A percentile compares a stretch with the other conserved stretches of the same genome.
phyloP scores from a whole-genome alignment of 2,888 invertebrate species.

The Portevinia maculata region DNA sequence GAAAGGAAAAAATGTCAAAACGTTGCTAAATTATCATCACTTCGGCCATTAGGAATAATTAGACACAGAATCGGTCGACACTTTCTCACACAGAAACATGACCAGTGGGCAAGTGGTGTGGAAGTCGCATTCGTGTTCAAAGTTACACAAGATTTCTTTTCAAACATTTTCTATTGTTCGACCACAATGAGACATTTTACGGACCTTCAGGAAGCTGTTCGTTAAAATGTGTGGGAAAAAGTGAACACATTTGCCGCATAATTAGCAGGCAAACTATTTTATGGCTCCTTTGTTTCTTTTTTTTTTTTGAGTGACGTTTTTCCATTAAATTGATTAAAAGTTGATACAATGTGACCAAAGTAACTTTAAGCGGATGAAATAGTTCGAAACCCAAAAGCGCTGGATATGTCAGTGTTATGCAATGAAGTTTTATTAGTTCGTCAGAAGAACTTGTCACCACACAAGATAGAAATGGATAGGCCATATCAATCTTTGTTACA shows the following conservation, averaged over 20 bases:
- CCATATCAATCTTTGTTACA: too few relatives aligned
- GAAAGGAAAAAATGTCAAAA: background rate
- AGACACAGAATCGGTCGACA: constrained; percentile 40
- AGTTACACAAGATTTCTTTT: constrained; percentile 13
- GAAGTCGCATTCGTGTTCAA: constrained; percentile 25
- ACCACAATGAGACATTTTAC: constrained; percentile 12
- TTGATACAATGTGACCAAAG: background rate
- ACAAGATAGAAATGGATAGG: too few relatives aligned
- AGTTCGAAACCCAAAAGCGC: too few relatives aligned
- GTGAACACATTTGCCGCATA: constrained; percentile 1
- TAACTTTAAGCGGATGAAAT: too few relatives aligned
- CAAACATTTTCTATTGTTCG: constrained; percentile 38
- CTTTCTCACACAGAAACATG: constrained; percentile 32
- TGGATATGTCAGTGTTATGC: too few relatives aligned
- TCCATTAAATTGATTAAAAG: background rate
- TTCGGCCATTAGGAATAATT: constrained; percentile 49
- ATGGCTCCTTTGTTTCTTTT: background rate
- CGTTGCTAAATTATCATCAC: constrained; percentile 17
- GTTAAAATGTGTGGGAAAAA: constrained; percentile 23
- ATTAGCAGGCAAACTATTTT: constrained; percentile 15
- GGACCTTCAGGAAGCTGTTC: background rate
- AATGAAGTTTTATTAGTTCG: too few relatives aligned
- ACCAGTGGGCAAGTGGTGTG: constrained; percentile 7
- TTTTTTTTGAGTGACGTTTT: background rate
- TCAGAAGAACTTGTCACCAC: too few relatives aligned